phyloP scores from a whole-genome alignment of 2,113 vertebrate genomes.

The Microtus pennsylvanicus region DNA sequence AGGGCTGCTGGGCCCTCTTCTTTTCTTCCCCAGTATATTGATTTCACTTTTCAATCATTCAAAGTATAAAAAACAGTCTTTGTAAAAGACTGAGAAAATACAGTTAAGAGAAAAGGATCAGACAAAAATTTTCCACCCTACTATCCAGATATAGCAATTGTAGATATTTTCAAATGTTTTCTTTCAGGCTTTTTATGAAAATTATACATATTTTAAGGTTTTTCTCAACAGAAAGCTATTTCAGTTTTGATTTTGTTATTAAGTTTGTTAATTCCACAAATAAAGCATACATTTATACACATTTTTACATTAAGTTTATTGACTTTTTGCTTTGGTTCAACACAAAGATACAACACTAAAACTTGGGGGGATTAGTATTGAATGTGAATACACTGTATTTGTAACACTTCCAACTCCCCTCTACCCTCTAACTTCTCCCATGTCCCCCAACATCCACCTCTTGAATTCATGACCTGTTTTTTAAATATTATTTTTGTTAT shows the following conservation, averaged over 20 bases:
- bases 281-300: not conserved
- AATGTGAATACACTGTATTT: not conserved
- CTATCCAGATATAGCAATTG: not conserved
- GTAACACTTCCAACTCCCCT: not conserved
- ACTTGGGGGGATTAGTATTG: not conserved
- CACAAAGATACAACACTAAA: not conserved
- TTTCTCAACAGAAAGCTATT: not conserved
- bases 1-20: not conserved
- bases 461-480: not conserved
- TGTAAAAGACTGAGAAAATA: slow-evolving; percentile 29
- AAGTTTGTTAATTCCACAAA: slow-evolving; percentile 20
- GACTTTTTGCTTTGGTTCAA: not conserved
- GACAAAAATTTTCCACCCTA: not conserved
- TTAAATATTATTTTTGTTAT: not conserved
- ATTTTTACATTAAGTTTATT: not conserved
- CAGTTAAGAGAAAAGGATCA: slow-evolving; percentile 48
- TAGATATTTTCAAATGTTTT: slow-evolving; percentile 40
- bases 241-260: not conserved
- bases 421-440: not conserved
- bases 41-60: slow-evolving; percentile 46
- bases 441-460: not conserved
- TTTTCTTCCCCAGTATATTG: slow-evolving; percentile 46
- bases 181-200: slow-evolving; percentile 17
- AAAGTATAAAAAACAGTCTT: slow-evolving; percentile 33
- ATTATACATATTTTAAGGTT: not conserved